Conservation (phyloP, 2,888 invertebrate genomes). For the Lampropteryx suffumata region DNA sequence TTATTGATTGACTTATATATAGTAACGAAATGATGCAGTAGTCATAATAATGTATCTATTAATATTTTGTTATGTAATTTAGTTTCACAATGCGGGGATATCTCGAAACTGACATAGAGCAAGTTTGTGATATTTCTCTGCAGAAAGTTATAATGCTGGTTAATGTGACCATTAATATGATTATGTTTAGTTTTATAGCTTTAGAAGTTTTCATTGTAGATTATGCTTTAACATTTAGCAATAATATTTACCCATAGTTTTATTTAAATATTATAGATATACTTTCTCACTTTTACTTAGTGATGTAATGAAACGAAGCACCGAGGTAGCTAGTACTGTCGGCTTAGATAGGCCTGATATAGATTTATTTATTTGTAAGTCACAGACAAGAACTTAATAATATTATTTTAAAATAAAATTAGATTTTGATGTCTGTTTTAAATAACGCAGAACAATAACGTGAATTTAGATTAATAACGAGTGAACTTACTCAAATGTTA, state of each 20-base stretch:
- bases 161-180: conserved; percentile 64
- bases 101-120: conserved; percentile 36
- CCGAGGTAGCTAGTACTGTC: conserved; percentile 11
- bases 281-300: conserved; percentile 11
- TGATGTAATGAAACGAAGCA: conserved; percentile 3
- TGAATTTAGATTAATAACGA: conserved; percentile 26
- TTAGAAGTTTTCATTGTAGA: conserved; percentile 16
- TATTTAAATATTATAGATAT: conserved; percentile 7
- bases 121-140: conserved; percentile 32
- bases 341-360: conserved; percentile 13
- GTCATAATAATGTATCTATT: conserved; percentile 1
- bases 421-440: conserved; percentile 17
- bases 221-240: conserved; percentile 5
- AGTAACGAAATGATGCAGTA: conserved; percentile 4
- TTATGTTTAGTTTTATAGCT: conserved; percentile 49
- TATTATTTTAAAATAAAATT: conserved; percentile 11
- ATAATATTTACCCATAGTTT: conserved; percentile 8
- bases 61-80: conserved; percentile 7
- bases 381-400: conserved; percentile 17
- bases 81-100: conserved; percentile 3
- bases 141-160: conserved; percentile 60
- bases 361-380: conserved; percentile 14
- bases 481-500: conserved; percentile 45
- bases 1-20: conserved; percentile 7
- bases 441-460: conserved; percentile 32